Evolutionary conservation across 2,797 vertebrate species (phyloP).

Genomic region (Crypturellus tataupa): DNA sequence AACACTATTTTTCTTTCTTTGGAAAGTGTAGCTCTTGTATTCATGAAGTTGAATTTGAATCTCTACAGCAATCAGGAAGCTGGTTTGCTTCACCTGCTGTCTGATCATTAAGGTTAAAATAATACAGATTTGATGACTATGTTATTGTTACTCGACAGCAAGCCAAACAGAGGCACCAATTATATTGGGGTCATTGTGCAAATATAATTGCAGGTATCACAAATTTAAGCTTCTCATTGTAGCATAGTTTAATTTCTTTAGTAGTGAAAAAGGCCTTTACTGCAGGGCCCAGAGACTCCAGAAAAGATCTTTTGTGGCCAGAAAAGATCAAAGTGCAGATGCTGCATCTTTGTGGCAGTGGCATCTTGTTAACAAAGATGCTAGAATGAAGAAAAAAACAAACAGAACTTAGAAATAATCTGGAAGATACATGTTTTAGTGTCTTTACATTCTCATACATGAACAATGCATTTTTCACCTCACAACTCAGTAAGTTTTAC

Average conservation of each 20-base stretch:
- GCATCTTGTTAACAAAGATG: slow-evolving; percentile 10
- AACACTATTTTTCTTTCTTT: neutral
- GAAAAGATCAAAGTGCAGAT: slow-evolving; percentile 41
- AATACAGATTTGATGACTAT: neutral
- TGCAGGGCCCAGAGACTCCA: slow-evolving; percentile 49
- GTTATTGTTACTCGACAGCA: slow-evolving; percentile 14
- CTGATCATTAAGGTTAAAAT: slow-evolving; percentile 25
- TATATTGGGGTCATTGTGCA: neutral
- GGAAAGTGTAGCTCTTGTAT: slow-evolving; percentile 24
- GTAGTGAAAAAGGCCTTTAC: slow-evolving; percentile 34
- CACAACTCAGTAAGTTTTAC: slow-evolving; percentile 42
- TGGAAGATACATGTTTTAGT: slow-evolving; percentile 68
- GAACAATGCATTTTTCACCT: slow-evolving; percentile 61
- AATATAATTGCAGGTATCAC: slow-evolving; percentile 42
- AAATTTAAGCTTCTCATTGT: slow-evolving; percentile 56
- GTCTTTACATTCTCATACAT: slow-evolving; percentile 73
- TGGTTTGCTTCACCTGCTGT: slow-evolving; percentile 26
- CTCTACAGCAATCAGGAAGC: slow-evolving; percentile 7
- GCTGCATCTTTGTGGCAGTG: neutral
- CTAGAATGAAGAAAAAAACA: slow-evolving; percentile 12
- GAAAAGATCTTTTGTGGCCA: too few relatives aligned
- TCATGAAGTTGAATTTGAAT: slow-evolving; percentile 26
- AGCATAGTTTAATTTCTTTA: slow-evolving; percentile 49
- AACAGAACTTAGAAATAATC: slow-evolving; percentile 60
- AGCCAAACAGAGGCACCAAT: neutral